Evolutionary conservation across 2,797 vertebrate genomes (phyloP).

Genomic region (Crossoptilon crossoptilon): DNA sequence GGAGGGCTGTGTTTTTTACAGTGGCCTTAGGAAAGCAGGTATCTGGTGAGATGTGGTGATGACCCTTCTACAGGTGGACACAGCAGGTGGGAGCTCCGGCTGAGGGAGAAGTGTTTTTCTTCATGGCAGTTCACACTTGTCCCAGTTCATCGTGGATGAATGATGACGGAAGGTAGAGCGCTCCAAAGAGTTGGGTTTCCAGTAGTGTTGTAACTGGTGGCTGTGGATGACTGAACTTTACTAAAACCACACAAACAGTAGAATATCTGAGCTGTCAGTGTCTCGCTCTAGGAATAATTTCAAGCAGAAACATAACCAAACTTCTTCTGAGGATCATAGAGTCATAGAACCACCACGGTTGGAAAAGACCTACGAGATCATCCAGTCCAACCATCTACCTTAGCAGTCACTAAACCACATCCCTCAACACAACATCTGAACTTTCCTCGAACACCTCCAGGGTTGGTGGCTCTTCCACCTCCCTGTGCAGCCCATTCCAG

Average conservation of each 20-base stretch:
- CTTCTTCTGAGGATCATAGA: background rate
- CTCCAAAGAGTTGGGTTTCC: background rate
- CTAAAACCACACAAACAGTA: background rate
- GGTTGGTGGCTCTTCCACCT: too few species aligned
- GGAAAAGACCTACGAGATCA: too few species aligned
- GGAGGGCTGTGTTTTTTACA: background rate
- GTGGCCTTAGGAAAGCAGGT: background rate
- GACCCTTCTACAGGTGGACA: background rate
- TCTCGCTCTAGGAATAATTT: background rate
- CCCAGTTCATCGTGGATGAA: background rate
- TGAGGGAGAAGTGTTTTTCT: background rate
- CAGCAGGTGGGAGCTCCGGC: background rate
- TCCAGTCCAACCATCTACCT: too few species aligned
- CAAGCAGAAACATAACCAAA: background rate
- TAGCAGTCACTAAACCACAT: too few species aligned
- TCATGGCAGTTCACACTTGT: background rate
- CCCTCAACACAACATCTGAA: too few species aligned
- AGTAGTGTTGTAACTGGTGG: background rate
- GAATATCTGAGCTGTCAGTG: background rate
- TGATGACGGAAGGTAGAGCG: background rate
- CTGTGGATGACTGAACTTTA: background rate
- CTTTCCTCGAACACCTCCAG: too few species aligned
- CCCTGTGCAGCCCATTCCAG: too few species aligned
- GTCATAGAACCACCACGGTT: too few species aligned
- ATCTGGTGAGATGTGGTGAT: background rate